A percentile compares a stretch with the other conserved stretches of the same genome.
These are phyloP conservation scores for Caenorhabditis becei DNA, from an alignment of 2,888 invertebrate species.

Conservation along the genomic window DNA sequence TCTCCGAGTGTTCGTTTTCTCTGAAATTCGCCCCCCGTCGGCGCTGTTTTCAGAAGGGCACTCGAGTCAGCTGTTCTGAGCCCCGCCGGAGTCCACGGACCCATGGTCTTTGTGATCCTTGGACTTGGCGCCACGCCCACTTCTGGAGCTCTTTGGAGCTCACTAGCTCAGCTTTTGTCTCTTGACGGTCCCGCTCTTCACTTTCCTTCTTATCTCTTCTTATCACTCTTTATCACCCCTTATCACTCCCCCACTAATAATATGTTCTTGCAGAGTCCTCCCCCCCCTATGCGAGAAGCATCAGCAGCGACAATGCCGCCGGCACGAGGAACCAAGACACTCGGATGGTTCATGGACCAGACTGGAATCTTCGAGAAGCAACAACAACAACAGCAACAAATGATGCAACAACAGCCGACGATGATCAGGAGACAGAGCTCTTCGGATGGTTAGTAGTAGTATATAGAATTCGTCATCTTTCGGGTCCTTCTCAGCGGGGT, in stretches of 20 bases:
- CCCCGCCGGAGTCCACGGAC: not conserved
- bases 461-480: no score
- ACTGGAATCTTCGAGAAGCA: slow-evolving; percentile 60
- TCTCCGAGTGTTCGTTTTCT: not conserved
- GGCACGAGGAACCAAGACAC: slow-evolving; percentile 68
- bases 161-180: not conserved
- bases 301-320: slow-evolving; percentile 28
- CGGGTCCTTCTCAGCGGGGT: not conserved
- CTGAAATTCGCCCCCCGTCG: not conserved
- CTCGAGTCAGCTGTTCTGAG: slow-evolving; percentile 7
- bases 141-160: not conserved
- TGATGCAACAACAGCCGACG: not conserved
- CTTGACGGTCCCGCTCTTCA: no score
- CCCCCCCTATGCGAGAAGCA: slow-evolving; percentile 9
- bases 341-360: slow-evolving; percentile 72
- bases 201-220: not conserved
- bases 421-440: slow-evolving; percentile 37
- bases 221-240: no score
- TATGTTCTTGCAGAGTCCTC: not conserved
- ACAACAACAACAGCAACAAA: slow-evolving; percentile 3
- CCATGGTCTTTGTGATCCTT: not conserved
- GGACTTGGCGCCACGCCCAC: not conserved
- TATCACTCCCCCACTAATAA: not conserved
- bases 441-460: slow-evolving; percentile 45
- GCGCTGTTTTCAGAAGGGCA: not conserved